Base-by-base conservation (phyloP, 2,113 vertebrate genomes). In the Alethe diademata region DNA sequence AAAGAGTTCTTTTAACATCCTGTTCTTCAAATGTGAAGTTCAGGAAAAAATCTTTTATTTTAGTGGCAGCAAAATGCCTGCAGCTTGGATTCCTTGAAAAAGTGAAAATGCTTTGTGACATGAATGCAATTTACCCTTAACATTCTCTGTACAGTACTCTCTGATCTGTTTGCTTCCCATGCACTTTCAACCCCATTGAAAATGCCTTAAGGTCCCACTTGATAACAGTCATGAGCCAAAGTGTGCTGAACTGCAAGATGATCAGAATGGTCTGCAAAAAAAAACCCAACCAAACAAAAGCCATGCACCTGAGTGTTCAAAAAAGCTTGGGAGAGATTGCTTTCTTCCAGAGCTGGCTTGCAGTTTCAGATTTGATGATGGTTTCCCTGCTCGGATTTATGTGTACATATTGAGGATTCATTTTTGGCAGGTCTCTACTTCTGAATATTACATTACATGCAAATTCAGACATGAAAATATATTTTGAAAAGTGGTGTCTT, bases 21-120 rank as follows among this genome's bases (percentile, higher is more conserved):
- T 93, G 88, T 60, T 90, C 60, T 90, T 95, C 72, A 93, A 42
- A 96, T 95, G 38, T 53, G 53, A 86, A 53, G 38, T 74, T 83
- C 61, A 67, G 51, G 51, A 43, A 71, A 78, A 93, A 70, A 26
- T 38, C 71, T 78, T 87, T 31, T 73, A 80, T 91, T 96, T 90
- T 78, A 74, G 51, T 81, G 94, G 79, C 94, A 96, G 82, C 47
- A 80, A 76, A 95, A 90, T 86, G 92, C 95, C 90, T 56, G 36
- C 45, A 93, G 90, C 88, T 94, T 86, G 64, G 35, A 40, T 71
- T 54, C 64, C n/a, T 70, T 78, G 75, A 86, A 93, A 90, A 92
- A 82, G 31, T 83, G 67, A 90, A 94, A 96, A 94, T 61, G 61
- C n/a, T 71, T 90, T 90, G 53, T 74, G 82, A 88, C 75, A 35